Percentiles rank a stretch among this genome's conserved stretches.
phyloP scores from a whole-genome alignment of 1,140 invertebrate species.

The Linepithema humile region DNA sequence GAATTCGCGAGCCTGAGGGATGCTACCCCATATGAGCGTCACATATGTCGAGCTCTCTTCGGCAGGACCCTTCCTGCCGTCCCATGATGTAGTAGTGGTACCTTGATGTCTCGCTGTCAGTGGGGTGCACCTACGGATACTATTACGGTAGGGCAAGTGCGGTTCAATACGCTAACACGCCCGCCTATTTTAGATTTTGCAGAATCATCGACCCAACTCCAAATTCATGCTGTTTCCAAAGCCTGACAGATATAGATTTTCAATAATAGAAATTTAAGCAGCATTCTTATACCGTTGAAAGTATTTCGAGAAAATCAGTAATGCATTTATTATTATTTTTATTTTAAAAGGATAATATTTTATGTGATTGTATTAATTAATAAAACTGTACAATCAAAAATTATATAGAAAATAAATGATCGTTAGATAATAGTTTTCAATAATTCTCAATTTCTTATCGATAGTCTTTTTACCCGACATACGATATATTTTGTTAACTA shows the following conservation, averaged over 20 bases:
- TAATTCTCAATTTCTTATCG: background rate
- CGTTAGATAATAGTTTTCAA: background rate
- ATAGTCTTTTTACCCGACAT: background rate
- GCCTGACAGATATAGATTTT: too few species aligned
- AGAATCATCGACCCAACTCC: slow-evolving; percentile 8
- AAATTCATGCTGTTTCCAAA: too few species aligned
- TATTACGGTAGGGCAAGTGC: slow-evolving; percentile 76
- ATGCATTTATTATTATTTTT: background rate
- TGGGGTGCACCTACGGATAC: slow-evolving; percentile 67
- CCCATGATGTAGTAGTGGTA: slow-evolving; percentile 42
- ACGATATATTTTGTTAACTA: background rate
- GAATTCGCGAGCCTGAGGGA: slow-evolving; percentile 73
- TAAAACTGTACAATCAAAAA: background rate
- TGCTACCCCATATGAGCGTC: slow-evolving; percentile 77
- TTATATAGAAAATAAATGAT: background rate
- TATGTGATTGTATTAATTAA: background rate
- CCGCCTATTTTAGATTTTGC: slow-evolving; percentile 68
- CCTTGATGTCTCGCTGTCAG: slow-evolving; percentile 36
- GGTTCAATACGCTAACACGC: slow-evolving; percentile 69
- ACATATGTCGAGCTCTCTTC: slow-evolving; percentile 78
- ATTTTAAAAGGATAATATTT: background rate
- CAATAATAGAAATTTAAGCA: background rate
- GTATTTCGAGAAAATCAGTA: background rate
- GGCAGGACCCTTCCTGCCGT: slow-evolving; percentile 70
- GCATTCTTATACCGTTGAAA: background rate